Evolutionary conservation across 1,140 invertebrate species (phyloP).

Genomic region (Atta cephalotes): DNA sequence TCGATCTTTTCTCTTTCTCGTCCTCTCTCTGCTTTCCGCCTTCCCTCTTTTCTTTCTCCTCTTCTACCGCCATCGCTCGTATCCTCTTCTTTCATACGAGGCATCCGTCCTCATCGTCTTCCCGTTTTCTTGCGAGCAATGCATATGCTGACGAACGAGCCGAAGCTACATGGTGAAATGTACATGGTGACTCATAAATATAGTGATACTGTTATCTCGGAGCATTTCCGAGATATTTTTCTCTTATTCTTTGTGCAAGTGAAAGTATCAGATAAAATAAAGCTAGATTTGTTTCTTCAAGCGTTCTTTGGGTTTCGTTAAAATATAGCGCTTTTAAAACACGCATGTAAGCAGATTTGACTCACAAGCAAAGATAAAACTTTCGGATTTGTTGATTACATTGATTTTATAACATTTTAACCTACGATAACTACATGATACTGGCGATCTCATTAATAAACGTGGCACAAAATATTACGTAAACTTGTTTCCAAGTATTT

Average conservation of each 20-base stretch:
- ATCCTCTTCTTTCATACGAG: background rate
- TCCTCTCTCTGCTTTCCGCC: background rate
- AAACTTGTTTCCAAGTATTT: constrained; percentile 5
- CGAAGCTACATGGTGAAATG: background rate
- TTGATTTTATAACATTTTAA: constrained; percentile 35
- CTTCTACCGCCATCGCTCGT: background rate
- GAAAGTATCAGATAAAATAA: background rate
- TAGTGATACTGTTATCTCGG: background rate
- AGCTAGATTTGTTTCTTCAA: constrained; percentile 14
- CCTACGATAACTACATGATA: constrained; percentile 23
- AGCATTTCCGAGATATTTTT: background rate
- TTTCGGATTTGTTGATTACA: background rate
- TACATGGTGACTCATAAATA: constrained; percentile 37
- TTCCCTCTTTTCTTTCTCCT: constrained; percentile 42
- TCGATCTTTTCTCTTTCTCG: constrained; percentile 3
- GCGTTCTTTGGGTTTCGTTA: background rate
- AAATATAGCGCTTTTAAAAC: background rate
- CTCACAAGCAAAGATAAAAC: constrained; percentile 12
- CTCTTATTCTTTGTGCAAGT: background rate
- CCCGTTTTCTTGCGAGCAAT: constrained; percentile 34
- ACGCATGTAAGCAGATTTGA: background rate
- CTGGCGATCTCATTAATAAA: constrained; percentile 13
- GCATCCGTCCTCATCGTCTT: constrained; percentile 41
- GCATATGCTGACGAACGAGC: constrained; percentile 44
- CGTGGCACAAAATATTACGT: constrained; percentile 1